These are phyloP conservation scores for Siniperca undulata DNA, from an alignment of 2,797 vertebrate species.

Conservation along the genomic window DNA sequence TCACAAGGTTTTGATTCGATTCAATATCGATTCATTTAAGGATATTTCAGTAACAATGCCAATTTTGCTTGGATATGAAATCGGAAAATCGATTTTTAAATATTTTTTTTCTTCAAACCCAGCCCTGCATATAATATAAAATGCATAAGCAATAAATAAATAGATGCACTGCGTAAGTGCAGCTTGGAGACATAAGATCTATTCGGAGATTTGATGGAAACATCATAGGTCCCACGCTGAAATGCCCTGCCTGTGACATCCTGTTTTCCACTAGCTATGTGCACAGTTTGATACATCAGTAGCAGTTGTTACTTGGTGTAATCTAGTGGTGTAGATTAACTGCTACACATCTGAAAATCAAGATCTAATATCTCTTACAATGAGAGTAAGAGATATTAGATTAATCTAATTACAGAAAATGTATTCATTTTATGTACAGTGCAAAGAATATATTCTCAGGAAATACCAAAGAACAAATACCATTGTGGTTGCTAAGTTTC, in stretches of 20 bases:
- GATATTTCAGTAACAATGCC: too few species aligned
- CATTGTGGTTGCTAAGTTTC: neutral
- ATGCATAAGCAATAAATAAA: neutral
- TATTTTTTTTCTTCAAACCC: too few species aligned
- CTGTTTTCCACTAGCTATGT: neutral
- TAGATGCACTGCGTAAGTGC: neutral
- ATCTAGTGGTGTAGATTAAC: neutral
- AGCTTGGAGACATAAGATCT: neutral
- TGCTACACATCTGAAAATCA: neutral
- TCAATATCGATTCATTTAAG: too few species aligned
- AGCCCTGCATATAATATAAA: neutral
- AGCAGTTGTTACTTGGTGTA: too few species aligned
- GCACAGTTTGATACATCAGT: neutral
- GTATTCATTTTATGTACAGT: neutral
- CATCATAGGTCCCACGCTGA: neutral
- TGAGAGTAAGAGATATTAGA: neutral
- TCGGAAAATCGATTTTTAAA: too few species aligned
- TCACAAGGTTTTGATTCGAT: too few species aligned
- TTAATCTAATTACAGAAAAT: neutral
- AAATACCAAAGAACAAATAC: neutral
- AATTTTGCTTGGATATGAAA: too few species aligned
- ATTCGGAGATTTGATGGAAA: conserved; percentile 1
- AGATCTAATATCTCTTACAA: too few species aligned
- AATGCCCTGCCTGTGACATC: neutral
- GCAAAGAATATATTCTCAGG: neutral